Evolutionary conservation across 2,113 vertebrate genomes (phyloP).

Genomic region (Aptenodytes patagonicus): DNA sequence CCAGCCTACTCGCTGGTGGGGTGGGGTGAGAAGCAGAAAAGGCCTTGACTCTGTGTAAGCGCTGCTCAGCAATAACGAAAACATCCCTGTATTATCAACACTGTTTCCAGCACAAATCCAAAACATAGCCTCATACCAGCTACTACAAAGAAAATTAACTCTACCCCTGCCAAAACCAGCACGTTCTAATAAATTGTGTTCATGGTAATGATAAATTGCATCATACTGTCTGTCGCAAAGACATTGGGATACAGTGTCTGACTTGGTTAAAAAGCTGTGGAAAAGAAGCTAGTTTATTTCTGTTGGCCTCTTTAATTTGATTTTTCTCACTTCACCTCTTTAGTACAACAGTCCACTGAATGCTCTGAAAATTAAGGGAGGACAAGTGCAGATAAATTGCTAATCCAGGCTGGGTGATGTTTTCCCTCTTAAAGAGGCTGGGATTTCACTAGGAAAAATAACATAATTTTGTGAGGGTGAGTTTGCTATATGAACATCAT

Average conservation of each 20-base stretch:
- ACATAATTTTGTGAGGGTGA: not conserved
- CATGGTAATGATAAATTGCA: not conserved
- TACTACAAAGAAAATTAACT: too few relatives aligned
- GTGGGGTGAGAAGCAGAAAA: too few relatives aligned
- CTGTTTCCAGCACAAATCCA: too few relatives aligned
- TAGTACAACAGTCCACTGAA: not conserved
- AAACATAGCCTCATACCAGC: too few relatives aligned
- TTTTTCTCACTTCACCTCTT: not conserved
- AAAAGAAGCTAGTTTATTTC: not conserved
- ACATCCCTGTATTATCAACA: too few relatives aligned
- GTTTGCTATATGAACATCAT: not conserved
- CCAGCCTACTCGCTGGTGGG: too few relatives aligned
- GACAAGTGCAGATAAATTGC: not conserved
- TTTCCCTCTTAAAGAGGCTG: not conserved
- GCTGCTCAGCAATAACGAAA: too few relatives aligned
- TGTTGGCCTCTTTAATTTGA: not conserved
- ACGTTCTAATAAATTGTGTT: not conserved
- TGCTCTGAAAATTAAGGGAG: not conserved
- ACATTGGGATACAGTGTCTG: not conserved
- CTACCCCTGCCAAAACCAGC: too few relatives aligned
- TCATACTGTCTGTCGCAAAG: not conserved
- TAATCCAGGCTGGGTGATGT: not conserved
- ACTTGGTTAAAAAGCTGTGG: not conserved
- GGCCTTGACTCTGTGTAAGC: too few relatives aligned
- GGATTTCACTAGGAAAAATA: not conserved